These are phyloP conservation scores for Amphimallon solstitiale DNA, from an alignment of 2,888 invertebrate species.

Conservation along the genomic window DNA sequence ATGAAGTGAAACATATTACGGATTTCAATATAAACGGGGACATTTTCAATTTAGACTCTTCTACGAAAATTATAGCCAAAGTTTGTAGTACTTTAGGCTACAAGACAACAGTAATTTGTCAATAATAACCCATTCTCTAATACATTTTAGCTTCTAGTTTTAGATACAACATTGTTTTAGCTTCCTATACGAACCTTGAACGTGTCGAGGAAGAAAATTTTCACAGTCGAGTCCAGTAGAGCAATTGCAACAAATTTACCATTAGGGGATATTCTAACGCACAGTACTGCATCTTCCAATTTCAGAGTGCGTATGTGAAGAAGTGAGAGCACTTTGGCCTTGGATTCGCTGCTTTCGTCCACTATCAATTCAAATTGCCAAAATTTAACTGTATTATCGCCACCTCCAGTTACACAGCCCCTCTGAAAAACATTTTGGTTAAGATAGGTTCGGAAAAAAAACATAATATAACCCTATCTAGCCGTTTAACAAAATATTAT, in stretches of 20 bases:
- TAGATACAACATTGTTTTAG: no score
- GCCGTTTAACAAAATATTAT: no score
- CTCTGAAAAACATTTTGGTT: constrained; percentile 71
- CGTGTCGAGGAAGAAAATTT: constrained; percentile 93
- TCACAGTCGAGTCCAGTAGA: constrained; percentile 91
- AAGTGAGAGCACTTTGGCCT: constrained; percentile 78
- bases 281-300: constrained; percentile 87
- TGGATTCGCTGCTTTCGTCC: constrained; percentile 71
- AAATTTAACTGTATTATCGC: constrained; percentile 90
- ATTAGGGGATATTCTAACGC: constrained; percentile 85
- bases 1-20: no score
- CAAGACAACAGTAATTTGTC: no score
- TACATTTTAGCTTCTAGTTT: no score
- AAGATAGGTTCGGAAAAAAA: no score
- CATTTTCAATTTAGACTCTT: no score
- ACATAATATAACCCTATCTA: no score
- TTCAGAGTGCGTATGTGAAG: constrained; percentile 85
- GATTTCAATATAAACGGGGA: no score
- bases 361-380: constrained; percentile 92
- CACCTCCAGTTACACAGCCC: constrained; percentile 86
- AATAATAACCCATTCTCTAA: no score
- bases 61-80: no score
- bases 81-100: no score
- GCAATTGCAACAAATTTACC: constrained; percentile 89
- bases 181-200: constrained; percentile 84